Base-by-base conservation (phyloP, 2,888 invertebrate genomes). In the Danaus chrysippus region DNA sequence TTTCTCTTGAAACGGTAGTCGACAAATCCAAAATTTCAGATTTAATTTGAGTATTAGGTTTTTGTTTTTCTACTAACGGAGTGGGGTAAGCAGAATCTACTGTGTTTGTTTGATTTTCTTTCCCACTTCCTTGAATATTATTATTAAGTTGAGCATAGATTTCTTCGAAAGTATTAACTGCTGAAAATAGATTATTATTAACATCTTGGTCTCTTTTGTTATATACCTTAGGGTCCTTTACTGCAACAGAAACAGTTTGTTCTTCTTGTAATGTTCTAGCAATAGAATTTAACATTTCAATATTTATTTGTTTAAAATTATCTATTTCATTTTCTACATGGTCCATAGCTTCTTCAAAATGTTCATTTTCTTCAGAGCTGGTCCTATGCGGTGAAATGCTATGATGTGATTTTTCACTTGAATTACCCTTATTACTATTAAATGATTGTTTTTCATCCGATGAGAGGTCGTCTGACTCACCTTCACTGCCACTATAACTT, bases 321-420 rank as follows among this genome's bases (percentile, higher is more conserved):
- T 84, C 83, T 15, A 82, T 80, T 73, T 85, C 83, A 69, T 73
- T 79, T 71, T 91, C 86, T 70, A 86, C 77, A 68, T 89, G 84
- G 69, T 91, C 91, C 76, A 91, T 82, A 49, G 90, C 91, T 80
- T 90, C 90, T 77, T 91, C 91, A 67, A 89, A 90, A 68, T 90
- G 80, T 68, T 91, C 90, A 68, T 87, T 89, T 68, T 91, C 91
- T 71, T 90, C 90, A 13, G 90, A 91, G 72, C 90, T 91, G 13
- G 89, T 85, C 69, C 82, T 79, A 43, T 78, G 75, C 56, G 63
- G 54, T 10, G 61, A 54, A 42, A 58, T 41, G 67, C 73, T 42
- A 6, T 68, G 66, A 42, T 65, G 41, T 10, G 63, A 58, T 42
- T 52, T 53, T 3, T 67, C 58, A 54, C 53, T 65, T 17, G 61